Conservation (phyloP, 1,140 invertebrate species). For the Sminthurides bifidus region DNA sequence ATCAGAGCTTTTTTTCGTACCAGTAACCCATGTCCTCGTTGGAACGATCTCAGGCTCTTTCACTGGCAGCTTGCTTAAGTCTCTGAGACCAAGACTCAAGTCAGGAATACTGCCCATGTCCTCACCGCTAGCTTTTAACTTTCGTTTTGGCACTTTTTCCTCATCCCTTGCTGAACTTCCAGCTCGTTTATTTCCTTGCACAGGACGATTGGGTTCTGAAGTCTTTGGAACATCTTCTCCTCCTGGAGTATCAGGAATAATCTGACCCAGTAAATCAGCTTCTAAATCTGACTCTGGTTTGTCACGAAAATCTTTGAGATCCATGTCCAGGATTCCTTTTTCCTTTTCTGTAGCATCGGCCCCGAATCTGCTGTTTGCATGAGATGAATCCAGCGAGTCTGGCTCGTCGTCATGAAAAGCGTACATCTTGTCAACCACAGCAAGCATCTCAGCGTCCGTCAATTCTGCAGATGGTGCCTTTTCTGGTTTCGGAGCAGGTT, state of each 20-base stretch:
- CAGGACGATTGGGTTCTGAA: background rate
- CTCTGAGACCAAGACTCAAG: constrained; percentile 35
- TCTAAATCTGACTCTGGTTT: background rate
- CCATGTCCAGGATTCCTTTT: background rate
- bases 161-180: constrained; percentile 2
- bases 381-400: background rate
- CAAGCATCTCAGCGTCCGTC: constrained; percentile 16
- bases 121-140: no score
- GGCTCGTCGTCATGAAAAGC: constrained; percentile 7
- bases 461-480: constrained; percentile 14
- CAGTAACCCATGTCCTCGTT: background rate
- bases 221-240: background rate
- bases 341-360: background rate
- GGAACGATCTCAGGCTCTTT: background rate
- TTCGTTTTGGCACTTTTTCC: constrained; percentile 2
- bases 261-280: background rate
- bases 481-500: no score
- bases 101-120: no score
- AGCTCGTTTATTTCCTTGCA: background rate
- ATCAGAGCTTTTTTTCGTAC: no score
- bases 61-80: constrained; percentile 19
- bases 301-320: background rate
- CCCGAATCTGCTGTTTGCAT: background rate
- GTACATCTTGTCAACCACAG: constrained; percentile 24
- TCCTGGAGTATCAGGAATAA: background rate